Evolutionary conservation across 2,113 vertebrate genomes (phyloP), one percentile per base, ranked within the genome.

Genomic region (Camelus dromedarius): DNA sequence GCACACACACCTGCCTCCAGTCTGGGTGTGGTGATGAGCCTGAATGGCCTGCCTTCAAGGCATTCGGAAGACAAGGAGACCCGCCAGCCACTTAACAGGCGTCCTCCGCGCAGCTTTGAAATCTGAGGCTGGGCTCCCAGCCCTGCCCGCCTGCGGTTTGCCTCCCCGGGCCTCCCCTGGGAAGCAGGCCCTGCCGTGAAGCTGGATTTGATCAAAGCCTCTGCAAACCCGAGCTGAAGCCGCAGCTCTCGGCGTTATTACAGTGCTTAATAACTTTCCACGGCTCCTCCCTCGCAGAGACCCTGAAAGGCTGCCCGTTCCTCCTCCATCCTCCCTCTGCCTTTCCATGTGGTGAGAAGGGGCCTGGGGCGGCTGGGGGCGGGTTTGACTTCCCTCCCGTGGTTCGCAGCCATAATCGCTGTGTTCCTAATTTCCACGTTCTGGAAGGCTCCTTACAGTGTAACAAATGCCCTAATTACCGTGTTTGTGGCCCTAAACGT

Each of bases 131-230:
- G 32, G 88, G 20, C 66, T 87, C 42, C 38, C 26, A 1, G 80
- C 42, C 52, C 58, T 28, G 60, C 84, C 46, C 3, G 14, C n/a
- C 88, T n/a, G 38, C 18, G 42, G 64, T 75, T 56, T 77, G 30
- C 12, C 84, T 60, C 70, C 20, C 1, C 52, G 7, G 16, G 46
- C 13, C 46, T 52, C 83, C 72, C 84, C 42, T 10, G 93, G 96
- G 85, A 79, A 69, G 54, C 91, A 22, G 13, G 50, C 38, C 28
- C 67, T 26, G 91, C 76, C 54, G 6, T 13, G 64, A 83, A 52
- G 92, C 72, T 60, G 56, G 81, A 19, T 88, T 84, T 96, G 96
- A 97, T 97, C 97, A 97, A 97, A 95, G 87, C 73, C 87, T 69
- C 89, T 79, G 28, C 90, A 92, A 97, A 97, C 91, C 85, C 30